phyloP scores from a whole-genome alignment of 2,113 vertebrate species.

The Carassius auratus region DNA sequence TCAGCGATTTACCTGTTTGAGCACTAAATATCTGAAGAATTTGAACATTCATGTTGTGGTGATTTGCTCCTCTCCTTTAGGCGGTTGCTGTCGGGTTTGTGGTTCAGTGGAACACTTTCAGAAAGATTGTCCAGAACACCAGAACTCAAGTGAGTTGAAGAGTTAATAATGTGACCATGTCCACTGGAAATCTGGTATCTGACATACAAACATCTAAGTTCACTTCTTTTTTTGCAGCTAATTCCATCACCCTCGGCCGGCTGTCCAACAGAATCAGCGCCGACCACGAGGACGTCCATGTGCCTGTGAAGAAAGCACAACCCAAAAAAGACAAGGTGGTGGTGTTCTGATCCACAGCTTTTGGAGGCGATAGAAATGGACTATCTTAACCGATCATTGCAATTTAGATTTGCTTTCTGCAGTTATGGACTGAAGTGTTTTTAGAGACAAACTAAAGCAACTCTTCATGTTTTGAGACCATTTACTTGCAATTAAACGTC shows the following conservation, averaged over 20 bases:
- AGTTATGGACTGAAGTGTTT: neutral
- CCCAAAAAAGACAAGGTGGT: conserved; percentile 82
- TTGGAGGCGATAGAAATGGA: neutral
- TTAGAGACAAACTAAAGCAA: neutral
- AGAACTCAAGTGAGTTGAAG: conserved; percentile 79
- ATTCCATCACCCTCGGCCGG: conserved; percentile 81
- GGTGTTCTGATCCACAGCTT: conserved; percentile 75
- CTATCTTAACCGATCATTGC: neutral
- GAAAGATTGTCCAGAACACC: conserved; percentile 90
- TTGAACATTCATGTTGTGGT: neutral
- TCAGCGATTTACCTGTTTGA: neutral
- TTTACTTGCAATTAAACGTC: neutral
- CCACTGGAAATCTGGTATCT: neutral
- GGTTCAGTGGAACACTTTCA: conserved; percentile 94
- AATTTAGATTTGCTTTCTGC: neutral
- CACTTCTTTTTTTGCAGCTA: conserved; percentile 71
- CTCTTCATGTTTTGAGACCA: neutral
- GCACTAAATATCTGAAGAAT: neutral
- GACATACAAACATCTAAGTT: neutral
- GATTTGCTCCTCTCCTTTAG: conserved; percentile 66
- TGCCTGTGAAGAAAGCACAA: conserved; percentile 71
- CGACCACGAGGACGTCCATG: conserved; percentile 82
- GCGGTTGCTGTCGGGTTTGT: conserved; percentile 88
- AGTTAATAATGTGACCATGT: neutral
- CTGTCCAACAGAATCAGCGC: conserved; percentile 88